Conservation (phyloP, 2,113 vertebrate species). For the Telmatochromis sp. region DNA sequence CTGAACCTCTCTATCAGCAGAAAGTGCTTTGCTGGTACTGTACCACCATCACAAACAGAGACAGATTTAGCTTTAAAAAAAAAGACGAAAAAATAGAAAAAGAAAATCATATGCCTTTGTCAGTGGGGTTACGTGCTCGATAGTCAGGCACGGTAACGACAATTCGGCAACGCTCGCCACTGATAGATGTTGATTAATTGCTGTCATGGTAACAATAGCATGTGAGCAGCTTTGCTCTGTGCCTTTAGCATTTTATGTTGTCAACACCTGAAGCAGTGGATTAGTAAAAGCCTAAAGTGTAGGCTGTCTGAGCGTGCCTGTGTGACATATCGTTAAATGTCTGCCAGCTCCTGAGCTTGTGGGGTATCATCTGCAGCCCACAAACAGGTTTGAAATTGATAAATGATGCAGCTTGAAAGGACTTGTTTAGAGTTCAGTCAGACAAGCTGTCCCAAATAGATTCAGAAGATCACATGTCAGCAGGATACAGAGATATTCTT, state of each 20-base stretch:
- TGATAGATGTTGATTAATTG: conserved; percentile 35
- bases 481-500: conserved; percentile 75
- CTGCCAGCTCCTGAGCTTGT: conserved; percentile 43
- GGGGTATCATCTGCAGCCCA: conserved; percentile 55
- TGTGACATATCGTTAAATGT: conserved; percentile 47
- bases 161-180: conserved; percentile 10
- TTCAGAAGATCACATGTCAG: conserved; percentile 73
- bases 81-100: neutral
- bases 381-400: conserved; percentile 68
- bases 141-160: neutral
- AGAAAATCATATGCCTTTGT: neutral
- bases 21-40: conserved; percentile 39
- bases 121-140: neutral
- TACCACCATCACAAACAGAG: conserved; percentile 57
- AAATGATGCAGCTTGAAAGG: conserved; percentile 69
- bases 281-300: conserved; percentile 42
- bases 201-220: conserved; percentile 42
- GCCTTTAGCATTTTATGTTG: conserved; percentile 24
- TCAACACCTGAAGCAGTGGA: conserved; percentile 38
- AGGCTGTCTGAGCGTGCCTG: conserved; percentile 25
- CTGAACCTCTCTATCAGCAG: conserved; percentile 67
- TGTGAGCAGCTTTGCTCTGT: conserved; percentile 13
- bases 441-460: conserved; percentile 71
- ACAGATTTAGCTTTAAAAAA: conserved; percentile 28
- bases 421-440: conserved; percentile 69